Evolutionary conservation across 2,113 vertebrate species (phyloP), one percentile per base, ranked within the genome.

Genomic region (Thamnaconus septentrionalis): DNA sequence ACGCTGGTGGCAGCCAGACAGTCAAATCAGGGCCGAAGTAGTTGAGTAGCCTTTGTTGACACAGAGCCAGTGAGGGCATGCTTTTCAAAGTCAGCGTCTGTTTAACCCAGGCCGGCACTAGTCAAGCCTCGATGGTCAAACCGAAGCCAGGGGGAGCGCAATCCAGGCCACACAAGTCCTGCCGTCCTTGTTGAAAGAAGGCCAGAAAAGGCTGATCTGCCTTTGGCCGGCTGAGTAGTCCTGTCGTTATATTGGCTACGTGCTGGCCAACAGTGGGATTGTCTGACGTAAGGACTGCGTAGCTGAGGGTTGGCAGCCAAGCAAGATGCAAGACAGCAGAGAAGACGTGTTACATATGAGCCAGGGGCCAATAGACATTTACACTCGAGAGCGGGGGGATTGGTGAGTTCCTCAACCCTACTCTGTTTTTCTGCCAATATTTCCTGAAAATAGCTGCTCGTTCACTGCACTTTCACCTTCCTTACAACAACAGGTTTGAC

Each of bases 21-120:
- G 79, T 85, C 81, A 81, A 86, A 84, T 86, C 59, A 56, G 80
- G 75, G 80, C 86, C 79, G 48, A 58, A 51, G 61, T 74, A 75
- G 72, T 59, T 64, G 75, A 84, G 73, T 76, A 77, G 59, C 76
- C 59, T 73, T 81, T 79, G 70, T 74, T 85, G 81, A 78, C 79
- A 56, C 55, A 0, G 44, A 0, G 75, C 71, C 83, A 85, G 65
- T 1, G 18, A 81, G 71, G 67, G 77, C 87, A 71, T 56, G 59
- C 62, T 64, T 56, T 10, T 83, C 50, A 62, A 73, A 56, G 57
- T 78, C 50, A 61, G 54, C 59, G 76, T 71, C 66, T 67, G 42
- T 61, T 51, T 53, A 61, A 67, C 75, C 56, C 61, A 61, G 41
- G 63, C 18, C 72, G 42, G 50, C 10, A 48, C 52, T 64, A 72